Base-by-base conservation (phyloP, 2,888 invertebrate species). In the Saturnia pavonia region DNA sequence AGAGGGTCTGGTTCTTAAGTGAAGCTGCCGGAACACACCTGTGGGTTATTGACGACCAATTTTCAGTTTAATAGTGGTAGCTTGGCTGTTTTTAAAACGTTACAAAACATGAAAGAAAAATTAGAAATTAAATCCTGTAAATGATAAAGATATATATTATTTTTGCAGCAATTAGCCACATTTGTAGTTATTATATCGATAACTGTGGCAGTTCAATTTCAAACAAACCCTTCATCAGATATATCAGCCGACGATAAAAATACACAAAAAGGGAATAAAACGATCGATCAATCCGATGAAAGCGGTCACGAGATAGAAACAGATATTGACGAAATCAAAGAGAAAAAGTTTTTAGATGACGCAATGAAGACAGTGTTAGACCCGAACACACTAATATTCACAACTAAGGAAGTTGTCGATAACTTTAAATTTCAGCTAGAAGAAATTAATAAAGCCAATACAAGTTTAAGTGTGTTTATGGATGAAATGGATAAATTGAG, bases 401-500 rank as follows among this genome's bases (percentile, higher is more conserved):
- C 85, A 74, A 77, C 79, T 57, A 82, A 78, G 67, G 88, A 90
- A 71, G 81, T 84, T 40, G 81, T 88, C 25, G 85, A 91, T 65
- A 82, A 80, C 63, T 90, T 90, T 70, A 91, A 88, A 79, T 75
- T 78, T 72, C 86, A 90, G 71, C 75, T 93, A 74, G 86, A 88
- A 57, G 86, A 87, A 73, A 75, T 93, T 71, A 85, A 89, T 70
- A 88, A 86, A 74, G 83, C 77, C 45, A 92, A 91, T 77, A 77
- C 81, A 12, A 88, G 87, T 27, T 72, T 92, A n/a, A 88, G 91
- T 27, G 72, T 76, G 1, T 94, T 92, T 75, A 90, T 94, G 86
- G 85, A 89, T 1, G 88, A 88, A 78, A 92, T 94, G 92, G 93
- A 93, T 76, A 88, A 88, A 71, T 76, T 94, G 70, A 93, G 91